Evolutionary conservation across 2,797 vertebrate species (phyloP), one percentile per base, ranked within the genome.

Genomic region (Phrynocephalus vlangalii): DNA sequence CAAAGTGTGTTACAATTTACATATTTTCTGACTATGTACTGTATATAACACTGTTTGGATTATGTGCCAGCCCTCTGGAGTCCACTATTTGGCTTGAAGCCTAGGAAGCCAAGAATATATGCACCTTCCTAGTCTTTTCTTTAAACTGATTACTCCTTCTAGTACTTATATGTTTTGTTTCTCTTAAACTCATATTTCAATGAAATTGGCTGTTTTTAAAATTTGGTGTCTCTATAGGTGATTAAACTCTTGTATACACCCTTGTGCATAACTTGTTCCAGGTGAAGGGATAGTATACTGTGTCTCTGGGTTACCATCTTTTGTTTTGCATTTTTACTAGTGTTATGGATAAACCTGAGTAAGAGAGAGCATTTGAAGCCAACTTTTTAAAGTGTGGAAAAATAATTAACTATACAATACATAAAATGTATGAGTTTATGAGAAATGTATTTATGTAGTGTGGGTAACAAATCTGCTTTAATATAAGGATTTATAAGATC

Each of bases 201-300:
- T 85, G 66, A 73, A 33, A n/a, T 67, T 60, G 86, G 30, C 88
- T 83, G 52, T 90, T 89, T 77, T 66, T 68, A 38, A 56, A 66
- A 22, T 5, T 78, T 73, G 9, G 33, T 66, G 13, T 48, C 71
- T 83, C 15, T 28, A 2, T 70, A 48, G 63, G 7, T 33, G 5
- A 38, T 33, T 18, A 52, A 80, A 70, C 66, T 50, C 56, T 44
- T 63, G 13, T 0, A 75, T 30, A 28, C 82, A 24, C 20, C 70
- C 83, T 66, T 88, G 75, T 22, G 15, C 7, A 7, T 44, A 13
- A 1, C 50, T 91, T 85, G 18, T 85, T 18, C 83, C 52, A 76
- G 20, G 50, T 26, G 63, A 75, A 13, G 22, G 44, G 68, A 86
- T 86, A 60, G 44, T 71, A 86, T 86, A 60, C 56, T 6, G 66